Evolutionary conservation across 2,113 vertebrate genomes (phyloP), one percentile per base, ranked within the genome.

Genomic region (Corydoras maculifer): DNA sequence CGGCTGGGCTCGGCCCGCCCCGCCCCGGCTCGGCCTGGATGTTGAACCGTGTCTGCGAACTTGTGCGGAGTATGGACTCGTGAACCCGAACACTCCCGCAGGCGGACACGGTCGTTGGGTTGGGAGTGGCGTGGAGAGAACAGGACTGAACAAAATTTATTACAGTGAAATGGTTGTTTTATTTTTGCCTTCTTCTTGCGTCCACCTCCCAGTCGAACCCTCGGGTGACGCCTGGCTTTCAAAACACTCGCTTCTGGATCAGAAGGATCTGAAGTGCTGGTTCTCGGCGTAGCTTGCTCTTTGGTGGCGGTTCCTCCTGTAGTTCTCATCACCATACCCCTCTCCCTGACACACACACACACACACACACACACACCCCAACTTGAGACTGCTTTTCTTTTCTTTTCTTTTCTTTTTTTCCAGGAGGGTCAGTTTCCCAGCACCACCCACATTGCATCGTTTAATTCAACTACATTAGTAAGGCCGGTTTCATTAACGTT

Each of bases 21-120:
- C 59, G 64, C 81, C 77, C 30, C 81, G 83, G 84, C 79, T 81
- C 75, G 82, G 35, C 35, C 7, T 43, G 35, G 35, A 43, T 85
- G 66, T 86, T 82, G 84, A 76, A 78, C 79, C 70, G 30, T 62
- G 84, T 87, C 86, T 87, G 84, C 87, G 87, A 88, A 86, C 86
- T 87, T 84, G 85, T 79, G 80, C 87, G 80, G 58, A 63, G 32
- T 67, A 43, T 43, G 35, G 35, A 43, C 35, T 43, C 35, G 35
- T 43, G 35, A 4, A 43, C 1, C 48, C 9, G 48, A 58, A 18
- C n/a, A 29, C 73, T 72, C 71, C 62, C 43, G 13, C n/a, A 14
- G 4, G 14, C 68, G 54, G 71, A 55, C 35, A 43, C 35, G 35
- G 35, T 43, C 7, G 82, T 79, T 79, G 70, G 77, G 81, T 83